Base-by-base conservation (phyloP, 1,140 invertebrate species). In the Pogonognathellus flavescens region DNA sequence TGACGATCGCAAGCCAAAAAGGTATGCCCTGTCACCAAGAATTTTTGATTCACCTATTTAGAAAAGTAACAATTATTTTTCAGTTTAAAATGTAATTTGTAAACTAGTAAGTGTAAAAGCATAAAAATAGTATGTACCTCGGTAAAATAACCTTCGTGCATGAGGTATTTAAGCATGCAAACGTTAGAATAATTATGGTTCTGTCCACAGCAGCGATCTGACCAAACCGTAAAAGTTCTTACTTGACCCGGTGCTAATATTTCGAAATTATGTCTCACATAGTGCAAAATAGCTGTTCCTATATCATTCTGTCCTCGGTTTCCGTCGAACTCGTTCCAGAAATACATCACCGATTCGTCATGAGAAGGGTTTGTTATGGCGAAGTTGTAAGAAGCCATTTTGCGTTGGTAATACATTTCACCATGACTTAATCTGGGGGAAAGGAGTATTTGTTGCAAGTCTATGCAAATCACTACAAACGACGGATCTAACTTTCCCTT, bases 201-300 rank as follows among this genome's bases (percentile, higher is more conserved):
- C 70, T 89, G 88, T 14, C 83, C 82, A 16, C 82, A 76, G 70
- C 88, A 88, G 50, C 86, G 4, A 83, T 89, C 88, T 41, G 85
- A 87, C 87, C 89, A 89, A n/a, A 89, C 20, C n/a, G 83, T 57
- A 11, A 89, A 80, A 16, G 70, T 88, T 59, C 87, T 80, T 83
- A 82, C 52, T 72, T 88, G 16, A 22, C 81, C 76, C 50, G 49
- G 50, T 55, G 18, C 22, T 49, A 89, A 70, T 7, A 49, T 22
- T 55, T 55, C 16, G 53, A 83, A 89, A 14, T 86, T 85, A 18
- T 7, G 13, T 22, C 25, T 13, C 18, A 89, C 70, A 80, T 88
- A 88, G 16, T 87, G 62, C 8, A 88, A 49, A n/a, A 88, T 80
- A 49, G 88, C 88, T 9, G 88, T 88, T 8, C 52, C 57, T 3